Base-by-base conservation (phyloP, 2,113 vertebrate species). In the Ardeotis arabs region DNA sequence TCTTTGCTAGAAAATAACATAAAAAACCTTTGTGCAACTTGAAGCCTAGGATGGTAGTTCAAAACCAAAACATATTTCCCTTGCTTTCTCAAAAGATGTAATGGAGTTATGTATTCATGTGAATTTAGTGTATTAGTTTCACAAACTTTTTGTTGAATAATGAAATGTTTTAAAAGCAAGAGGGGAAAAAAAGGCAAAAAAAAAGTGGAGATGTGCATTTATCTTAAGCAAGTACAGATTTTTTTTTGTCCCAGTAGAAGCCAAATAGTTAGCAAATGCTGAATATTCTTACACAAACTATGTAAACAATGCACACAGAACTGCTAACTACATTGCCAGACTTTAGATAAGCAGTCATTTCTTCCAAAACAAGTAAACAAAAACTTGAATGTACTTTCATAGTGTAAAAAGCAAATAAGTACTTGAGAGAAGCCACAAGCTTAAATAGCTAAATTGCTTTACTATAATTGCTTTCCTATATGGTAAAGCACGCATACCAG, bases 1-100 rank as follows among this genome's bases (percentile, higher is more conserved):
- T 92, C 50, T 86, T 73, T 90, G 19, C n/a, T 92, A 49, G 47
- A 90, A 97, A 92, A 75, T 63, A 93, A 56, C 31, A 93, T 85
- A 52, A 90, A 58, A 78, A 82, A n/a, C 22, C 29, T 68, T 81
- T 90, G 68, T 92, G 60, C 64, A 52, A 53, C 47, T 63, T 77
- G 60, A 79, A 89, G 58, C 39, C 64, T 74, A 23, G 56, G 28
- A 75, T 37, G 62, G 47, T 63, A 67, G 68, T 56, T 95, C 68
- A 68, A 78, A 88, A 60, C 12, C 24, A 47, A 81, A 86, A 70
- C 3, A 5, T 50, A 33, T 35, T 92, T 89, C 84, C 47, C 28
- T 69, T 90, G 16, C 44, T 78, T 88, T 90, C 73, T 92, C 37
- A 20, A 49, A 94, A 76, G 22, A 55, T 66, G 6, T 55, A 59